Conservation (phyloP, 2,797 vertebrate genomes). For the Iguana delicatissima region DNA sequence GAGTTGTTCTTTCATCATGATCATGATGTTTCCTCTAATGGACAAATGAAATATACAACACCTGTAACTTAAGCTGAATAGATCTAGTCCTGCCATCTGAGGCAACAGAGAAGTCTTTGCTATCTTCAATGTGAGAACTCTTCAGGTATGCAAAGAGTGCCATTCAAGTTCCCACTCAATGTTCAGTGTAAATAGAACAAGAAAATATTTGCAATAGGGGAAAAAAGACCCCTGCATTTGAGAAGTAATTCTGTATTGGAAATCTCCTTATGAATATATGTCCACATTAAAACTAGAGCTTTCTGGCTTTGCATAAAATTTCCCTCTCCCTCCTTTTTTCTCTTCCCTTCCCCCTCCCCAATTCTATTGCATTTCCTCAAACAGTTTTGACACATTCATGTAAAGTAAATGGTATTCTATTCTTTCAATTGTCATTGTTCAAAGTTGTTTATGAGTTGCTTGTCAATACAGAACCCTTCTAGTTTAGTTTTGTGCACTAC, state of each 20-base stretch:
- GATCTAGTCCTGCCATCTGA: not conserved
- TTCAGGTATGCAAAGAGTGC: not conserved
- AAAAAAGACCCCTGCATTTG: not conserved
- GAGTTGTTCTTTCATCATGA: not conserved
- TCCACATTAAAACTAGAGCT: not conserved
- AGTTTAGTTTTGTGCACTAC: not conserved
- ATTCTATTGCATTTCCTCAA: not conserved
- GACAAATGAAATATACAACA: not conserved
- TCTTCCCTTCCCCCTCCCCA: not conserved
- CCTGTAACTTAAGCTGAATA: not conserved
- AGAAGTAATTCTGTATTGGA: not conserved
- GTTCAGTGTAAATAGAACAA: not conserved
- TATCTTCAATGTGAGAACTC: not conserved
- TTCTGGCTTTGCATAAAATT: not conserved
- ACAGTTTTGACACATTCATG: not conserved
- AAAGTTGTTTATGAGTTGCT: conserved; percentile 16
- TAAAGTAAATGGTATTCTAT: not conserved
- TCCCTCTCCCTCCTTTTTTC: not conserved
- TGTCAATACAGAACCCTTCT: not conserved
- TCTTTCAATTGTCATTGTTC: conserved; percentile 11
- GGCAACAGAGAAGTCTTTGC: not conserved
- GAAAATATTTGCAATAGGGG: not conserved
- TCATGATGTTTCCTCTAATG: not conserved
- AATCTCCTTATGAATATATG: not conserved
- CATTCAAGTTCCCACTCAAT: not conserved